Base-by-base conservation (phyloP, 1,140 invertebrate genomes). In the Trachelipus rathkii region DNA sequence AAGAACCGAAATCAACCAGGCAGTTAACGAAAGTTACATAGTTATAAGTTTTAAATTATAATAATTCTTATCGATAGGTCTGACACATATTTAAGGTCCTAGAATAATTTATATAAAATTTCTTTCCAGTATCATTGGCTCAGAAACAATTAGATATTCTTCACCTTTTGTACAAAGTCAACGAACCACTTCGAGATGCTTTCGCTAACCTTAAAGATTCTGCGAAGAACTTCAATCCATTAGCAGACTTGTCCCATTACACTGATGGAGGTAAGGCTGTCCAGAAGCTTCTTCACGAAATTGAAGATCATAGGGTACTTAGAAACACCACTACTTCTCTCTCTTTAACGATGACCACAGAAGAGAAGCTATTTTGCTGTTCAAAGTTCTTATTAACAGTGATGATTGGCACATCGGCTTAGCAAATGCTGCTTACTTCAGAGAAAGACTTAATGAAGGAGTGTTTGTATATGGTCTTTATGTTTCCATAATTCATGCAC, bases 371-470 rank as follows among this genome's bases (percentile, higher is more conserved):
- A 1, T 33, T 33, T 3, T 33, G 33, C 33, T 33, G 1, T 33
- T 33, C 6, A 33, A 33, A 3, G 78, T 74, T 45, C 43, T 78
- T 13, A 78, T 75, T 3, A 67, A 75, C 21, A 75, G 77, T 69
- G 60, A 75, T 44, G 72, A 67, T 8, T 78, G 77, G 77, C n/a
- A n/a, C 7, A 23, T 15, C n/a, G 72, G 72, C 60, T n/a, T n/a
- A n/a, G 44, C 67, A 24, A 77, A 69, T 23, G 78, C 78, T 44
- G 79, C 76, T 44, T 80, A 67, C 71, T 75, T 81, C 45, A 71
- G 82, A 7, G 79, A 82, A 44, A 69, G 53, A 13, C 77, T 83
- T 23, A 83, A 83, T 68, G 82, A 83, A 71, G 82, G 82, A 11
- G 74, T 82, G 69, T 83, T 82, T 53, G 82, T 83, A 8, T 83